Evolutionary conservation across 1,140 invertebrate genomes (phyloP).

Genomic region (Brachionus plicatilis): DNA sequence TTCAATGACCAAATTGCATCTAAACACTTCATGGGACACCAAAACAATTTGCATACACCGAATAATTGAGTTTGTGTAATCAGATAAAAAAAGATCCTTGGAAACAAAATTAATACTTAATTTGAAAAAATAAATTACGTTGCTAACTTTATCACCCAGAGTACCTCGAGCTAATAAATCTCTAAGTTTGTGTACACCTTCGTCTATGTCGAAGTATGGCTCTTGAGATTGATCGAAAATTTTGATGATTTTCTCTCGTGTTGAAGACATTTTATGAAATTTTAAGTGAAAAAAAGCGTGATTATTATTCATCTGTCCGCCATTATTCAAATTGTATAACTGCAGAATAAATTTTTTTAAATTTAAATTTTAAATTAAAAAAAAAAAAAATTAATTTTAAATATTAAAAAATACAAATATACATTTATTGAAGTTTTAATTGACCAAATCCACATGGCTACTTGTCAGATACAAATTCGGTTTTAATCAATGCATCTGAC

Average conservation of each 20-base stretch:
- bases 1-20: not conserved
- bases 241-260: not conserved
- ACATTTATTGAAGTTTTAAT: not conserved
- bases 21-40: not conserved
- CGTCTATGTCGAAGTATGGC: not conserved
- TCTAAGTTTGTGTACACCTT: not conserved
- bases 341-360: not conserved
- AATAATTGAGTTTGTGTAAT: not conserved
- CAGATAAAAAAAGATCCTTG: not conserved
- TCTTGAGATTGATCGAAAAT: constrained; percentile 11
- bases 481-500: constrained; percentile 21
- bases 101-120: not conserved
- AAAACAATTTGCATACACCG: not conserved
- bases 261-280: not conserved
- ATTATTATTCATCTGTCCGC: not conserved
- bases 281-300: not conserved
- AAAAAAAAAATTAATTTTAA: not conserved
- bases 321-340: not conserved
- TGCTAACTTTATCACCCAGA: not conserved
- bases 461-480: constrained; percentile 21
- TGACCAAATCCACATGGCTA: constrained; percentile 31
- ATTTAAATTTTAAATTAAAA: not conserved
- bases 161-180: not conserved
- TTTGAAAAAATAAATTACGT: not conserved
- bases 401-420: no score